Evolutionary conservation across 2,113 vertebrate genomes (phyloP), one percentile per base, ranked within the genome.

Genomic region (Chinchilla lanigera): DNA sequence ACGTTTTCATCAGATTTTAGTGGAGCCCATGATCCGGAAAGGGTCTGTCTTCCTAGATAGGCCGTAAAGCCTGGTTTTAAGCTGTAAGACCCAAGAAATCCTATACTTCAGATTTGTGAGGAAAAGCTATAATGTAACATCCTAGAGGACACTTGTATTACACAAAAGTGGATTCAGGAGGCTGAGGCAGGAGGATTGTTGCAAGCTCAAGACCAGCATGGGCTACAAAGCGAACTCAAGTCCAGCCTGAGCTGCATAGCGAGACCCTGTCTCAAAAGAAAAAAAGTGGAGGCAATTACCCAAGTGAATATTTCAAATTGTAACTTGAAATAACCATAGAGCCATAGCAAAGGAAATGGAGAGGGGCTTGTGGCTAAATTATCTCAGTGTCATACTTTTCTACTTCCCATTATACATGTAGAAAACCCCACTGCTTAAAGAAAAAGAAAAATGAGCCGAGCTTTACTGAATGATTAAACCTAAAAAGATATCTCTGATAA

Each of bases 391-490:
- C 56, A 61, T 82, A 67, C 92, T 50, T 77, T 80, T 77, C 73
- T 93, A 38, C 44, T 96, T 95, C 78, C 33, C 71, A 92, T 50
- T 86, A 69, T 6, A 58, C 19, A 95, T 5, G 41, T 17, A 82
- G 47, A 61, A 77, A 98, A 93, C 12, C 14, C n/a, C 78, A 82
- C 73, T 73, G 73, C 63, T 77, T 89, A 78, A 84, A 89, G 56
- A 94, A 28, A 63, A 54, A 89, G 83, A 94, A 95, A 98, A 96
- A 71, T n/a, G 54, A 92, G 67, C 38, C 73, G 33, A 47, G 30
- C 61, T 94, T 90, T 86, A 86, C 81, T 95, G 69, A 90, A 89
- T 92, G 83, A 95, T 85, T 60, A 75, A 91, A 87, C n/a, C 80
- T 80, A 86, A 77, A 95, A 95, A 91, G n/a, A 41, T 65, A 61